Evolutionary conservation across 2,888 invertebrate species (phyloP).

Genomic region (Andrena hattorfiana): DNA sequence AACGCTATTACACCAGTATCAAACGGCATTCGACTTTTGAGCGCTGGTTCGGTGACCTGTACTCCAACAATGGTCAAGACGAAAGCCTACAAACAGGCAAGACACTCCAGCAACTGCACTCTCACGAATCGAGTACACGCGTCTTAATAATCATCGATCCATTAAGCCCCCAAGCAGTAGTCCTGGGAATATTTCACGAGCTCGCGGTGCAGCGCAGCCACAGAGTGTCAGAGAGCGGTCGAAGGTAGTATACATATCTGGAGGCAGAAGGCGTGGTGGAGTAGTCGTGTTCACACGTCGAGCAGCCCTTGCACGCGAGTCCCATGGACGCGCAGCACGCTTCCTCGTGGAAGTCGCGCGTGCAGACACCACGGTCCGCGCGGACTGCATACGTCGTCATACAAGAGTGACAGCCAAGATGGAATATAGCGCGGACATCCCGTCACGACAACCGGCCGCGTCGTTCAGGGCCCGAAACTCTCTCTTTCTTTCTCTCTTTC

Average conservation of each 20-base stretch:
- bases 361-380: constrained; percentile 4
- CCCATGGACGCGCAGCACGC: constrained; percentile 14
- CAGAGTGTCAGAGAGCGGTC: background rate
- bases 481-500: constrained; percentile 20
- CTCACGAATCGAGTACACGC: no score
- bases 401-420: constrained; percentile 61
- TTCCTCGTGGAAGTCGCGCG: constrained; percentile 6
- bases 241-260: background rate
- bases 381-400: constrained; percentile 54
- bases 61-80: no score
- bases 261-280: constrained; percentile 42
- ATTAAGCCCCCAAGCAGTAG: background rate
- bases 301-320: constrained; percentile 57
- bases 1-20: no score
- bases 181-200: background rate
- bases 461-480: constrained; percentile 69
- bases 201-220: background rate
- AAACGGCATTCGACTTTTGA: no score
- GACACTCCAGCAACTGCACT: no score
- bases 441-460: constrained; percentile 75
- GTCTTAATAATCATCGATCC: background rate
- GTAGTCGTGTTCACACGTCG: constrained; percentile 48
- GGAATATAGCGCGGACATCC: constrained; percentile 73
- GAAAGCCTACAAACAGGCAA: no score
- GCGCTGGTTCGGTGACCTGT: no score